A percentile compares a stretch with the other conserved stretches of the same genome.
Conservation (phyloP, 1,140 invertebrate species). For the Lordiphosa stackelbergi region DNA sequence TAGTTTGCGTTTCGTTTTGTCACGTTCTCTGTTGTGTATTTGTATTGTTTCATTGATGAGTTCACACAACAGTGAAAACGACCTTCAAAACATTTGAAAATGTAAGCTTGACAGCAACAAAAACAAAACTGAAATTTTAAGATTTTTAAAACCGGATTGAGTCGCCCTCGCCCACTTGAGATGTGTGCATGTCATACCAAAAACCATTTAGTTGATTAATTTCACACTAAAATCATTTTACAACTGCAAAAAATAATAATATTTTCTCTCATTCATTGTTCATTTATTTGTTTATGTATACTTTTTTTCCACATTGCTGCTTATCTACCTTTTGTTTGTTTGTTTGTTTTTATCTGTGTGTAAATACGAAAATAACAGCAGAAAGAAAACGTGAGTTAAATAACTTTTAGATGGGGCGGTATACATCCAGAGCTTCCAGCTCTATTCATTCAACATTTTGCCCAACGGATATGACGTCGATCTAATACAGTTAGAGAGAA, state of each 20-base stretch:
- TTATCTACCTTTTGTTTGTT: conserved; percentile 10
- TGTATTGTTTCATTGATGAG: conserved; percentile 53
- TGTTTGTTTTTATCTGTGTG: conserved; percentile 34
- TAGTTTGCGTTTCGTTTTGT: conserved; percentile 32
- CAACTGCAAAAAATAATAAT: conserved; percentile 2
- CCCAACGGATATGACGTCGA: conserved; percentile 47
- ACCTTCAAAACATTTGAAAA: conserved; percentile 43
- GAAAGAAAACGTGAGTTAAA: conserved; percentile 48
- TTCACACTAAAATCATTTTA: conserved; percentile 5
- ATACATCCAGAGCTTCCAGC: conserved; percentile 15
- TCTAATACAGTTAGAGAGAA: conserved; percentile 29
- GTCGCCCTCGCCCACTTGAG: conserved; percentile 3
- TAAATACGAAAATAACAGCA: conserved; percentile 23
- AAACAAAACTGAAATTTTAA: conserved; percentile 8
- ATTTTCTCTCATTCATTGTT: conserved; percentile 29
- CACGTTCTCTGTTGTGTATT: conserved; percentile 43
- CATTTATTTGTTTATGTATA: conserved; percentile 46
- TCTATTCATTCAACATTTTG: conserved; percentile 41
- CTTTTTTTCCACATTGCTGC: conserved; percentile 22
- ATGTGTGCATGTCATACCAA: background rate
- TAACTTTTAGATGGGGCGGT: conserved; percentile 38
- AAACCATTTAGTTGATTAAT: conserved; percentile 1
- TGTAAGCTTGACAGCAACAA: conserved; percentile 47
- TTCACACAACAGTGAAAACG: conserved; percentile 38
- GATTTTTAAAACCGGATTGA: conserved; percentile 16